A percentile compares a stretch with the other conserved stretches of the same genome.
phyloP scores from a whole-genome alignment of 2,113 vertebrate species.

The Passer domesticus region DNA sequence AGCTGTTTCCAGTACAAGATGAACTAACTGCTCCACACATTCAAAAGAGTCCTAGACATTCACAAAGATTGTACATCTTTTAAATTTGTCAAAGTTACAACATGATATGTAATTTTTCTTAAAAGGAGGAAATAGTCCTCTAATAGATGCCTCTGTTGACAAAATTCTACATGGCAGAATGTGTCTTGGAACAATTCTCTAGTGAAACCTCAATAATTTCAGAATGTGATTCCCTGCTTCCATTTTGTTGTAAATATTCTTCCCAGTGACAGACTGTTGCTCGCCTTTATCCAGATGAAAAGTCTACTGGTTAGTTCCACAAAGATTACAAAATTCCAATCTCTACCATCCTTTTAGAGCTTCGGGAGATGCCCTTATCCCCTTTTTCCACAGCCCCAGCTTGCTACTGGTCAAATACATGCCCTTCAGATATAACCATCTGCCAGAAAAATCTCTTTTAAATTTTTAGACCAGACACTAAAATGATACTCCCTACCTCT shows the following conservation, averaged over 20 bases:
- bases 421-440: not conserved
- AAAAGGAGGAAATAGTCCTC: not conserved
- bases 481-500: not conserved
- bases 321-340: not conserved
- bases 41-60: not conserved
- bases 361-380: not conserved
- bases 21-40: not conserved
- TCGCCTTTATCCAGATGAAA: not conserved
- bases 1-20: not conserved
- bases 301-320: not conserved
- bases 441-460: not conserved
- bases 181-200: not conserved
- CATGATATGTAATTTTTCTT: not conserved
- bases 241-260: not conserved
- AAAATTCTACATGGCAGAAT: not conserved
- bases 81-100: not conserved
- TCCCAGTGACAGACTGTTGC: not conserved
- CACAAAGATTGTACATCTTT: not conserved
- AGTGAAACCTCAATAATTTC: not conserved
- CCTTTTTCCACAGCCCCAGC: not conserved
- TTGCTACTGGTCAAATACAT: not conserved
- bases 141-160: not conserved
- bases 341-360: not conserved
- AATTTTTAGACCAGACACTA: not conserved
- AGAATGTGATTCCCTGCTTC: not conserved